phyloP scores from a whole-genome alignment of 2,797 vertebrate genomes.

The Spheniscus humboldti region DNA sequence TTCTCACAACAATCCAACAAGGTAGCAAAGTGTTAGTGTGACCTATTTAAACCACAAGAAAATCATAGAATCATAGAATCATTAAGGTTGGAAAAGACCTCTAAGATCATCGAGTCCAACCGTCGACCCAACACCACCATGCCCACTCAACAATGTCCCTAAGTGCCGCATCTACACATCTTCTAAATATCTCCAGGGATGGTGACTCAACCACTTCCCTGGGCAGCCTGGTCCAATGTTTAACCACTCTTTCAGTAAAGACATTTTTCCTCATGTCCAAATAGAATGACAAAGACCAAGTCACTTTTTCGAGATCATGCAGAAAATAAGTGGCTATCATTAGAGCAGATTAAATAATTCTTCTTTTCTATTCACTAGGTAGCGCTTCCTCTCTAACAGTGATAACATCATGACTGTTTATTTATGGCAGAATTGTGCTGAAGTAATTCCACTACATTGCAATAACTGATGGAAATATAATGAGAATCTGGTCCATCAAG shows the following conservation, averaged over 20 bases:
- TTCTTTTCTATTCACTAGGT: neutral
- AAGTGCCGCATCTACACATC: too few species aligned
- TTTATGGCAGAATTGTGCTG: neutral
- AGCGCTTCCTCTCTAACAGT: neutral
- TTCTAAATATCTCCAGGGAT: too few species aligned
- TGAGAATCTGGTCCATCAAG: neutral
- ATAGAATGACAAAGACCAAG: neutral
- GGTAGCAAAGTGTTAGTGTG: neutral
- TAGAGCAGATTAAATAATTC: neutral
- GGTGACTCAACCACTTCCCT: too few species aligned
- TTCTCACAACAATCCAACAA: neutral
- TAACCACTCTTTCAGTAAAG: too few species aligned
- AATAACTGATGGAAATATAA: conserved; percentile 1
- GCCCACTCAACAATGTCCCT: too few species aligned
- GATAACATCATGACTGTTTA: neutral
- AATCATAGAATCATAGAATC: neutral
- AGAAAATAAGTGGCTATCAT: neutral
- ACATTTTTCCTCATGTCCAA: too few species aligned
- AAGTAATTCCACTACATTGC: neutral
- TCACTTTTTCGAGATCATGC: neutral
- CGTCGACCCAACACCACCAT: too few species aligned
- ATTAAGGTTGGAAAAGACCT: too few species aligned
- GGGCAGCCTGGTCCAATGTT: too few species aligned
- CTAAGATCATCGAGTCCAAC: too few species aligned
- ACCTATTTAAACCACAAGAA: neutral